These are phyloP conservation scores for Typhlichthys eigenmanni DNA, from an alignment of 2,797 vertebrate genomes.

Conservation along the genomic window DNA sequence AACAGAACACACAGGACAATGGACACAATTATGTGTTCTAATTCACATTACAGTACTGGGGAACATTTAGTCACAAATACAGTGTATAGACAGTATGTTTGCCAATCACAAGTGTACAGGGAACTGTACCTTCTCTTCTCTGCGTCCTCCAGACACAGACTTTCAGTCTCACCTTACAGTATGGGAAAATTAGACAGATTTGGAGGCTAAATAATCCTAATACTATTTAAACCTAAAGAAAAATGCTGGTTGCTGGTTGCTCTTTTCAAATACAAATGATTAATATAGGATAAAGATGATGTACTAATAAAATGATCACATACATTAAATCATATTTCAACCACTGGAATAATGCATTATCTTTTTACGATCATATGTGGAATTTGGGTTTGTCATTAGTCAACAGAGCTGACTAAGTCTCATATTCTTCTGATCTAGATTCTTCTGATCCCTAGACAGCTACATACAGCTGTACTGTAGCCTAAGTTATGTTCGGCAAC, in stretches of 20 bases:
- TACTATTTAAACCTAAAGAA: neutral
- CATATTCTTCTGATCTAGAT: conserved; percentile 43
- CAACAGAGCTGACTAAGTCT: conserved; percentile 36
- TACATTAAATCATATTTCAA: conserved; percentile 55
- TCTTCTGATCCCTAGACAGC: conserved; percentile 46
- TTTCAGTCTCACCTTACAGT: no score
- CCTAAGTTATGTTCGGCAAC: conserved; percentile 41
- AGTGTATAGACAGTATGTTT: neutral
- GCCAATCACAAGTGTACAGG: no score
- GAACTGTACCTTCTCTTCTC: no score
- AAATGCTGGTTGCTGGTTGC: neutral
- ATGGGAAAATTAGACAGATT: no score
- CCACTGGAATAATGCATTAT: conserved; percentile 38
- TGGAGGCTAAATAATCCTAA: neutral
- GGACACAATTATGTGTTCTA: conserved; percentile 48
- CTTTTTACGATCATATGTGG: conserved; percentile 48
- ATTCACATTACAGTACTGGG: conserved; percentile 36
- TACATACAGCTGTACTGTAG: conserved; percentile 42
- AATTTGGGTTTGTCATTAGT: conserved; percentile 47
- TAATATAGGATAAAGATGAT: conserved; percentile 39
- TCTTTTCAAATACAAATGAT: conserved; percentile 24
- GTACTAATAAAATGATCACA: conserved; percentile 43
- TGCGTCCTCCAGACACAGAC: no score
- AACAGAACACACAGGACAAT: conserved; percentile 56
- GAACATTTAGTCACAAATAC: neutral